A percentile compares a stretch with the other conserved stretches of the same genome.
These are phyloP conservation scores for Diarsia rubi DNA, from an alignment of 2,888 invertebrate genomes.

Conservation along the genomic window DNA sequence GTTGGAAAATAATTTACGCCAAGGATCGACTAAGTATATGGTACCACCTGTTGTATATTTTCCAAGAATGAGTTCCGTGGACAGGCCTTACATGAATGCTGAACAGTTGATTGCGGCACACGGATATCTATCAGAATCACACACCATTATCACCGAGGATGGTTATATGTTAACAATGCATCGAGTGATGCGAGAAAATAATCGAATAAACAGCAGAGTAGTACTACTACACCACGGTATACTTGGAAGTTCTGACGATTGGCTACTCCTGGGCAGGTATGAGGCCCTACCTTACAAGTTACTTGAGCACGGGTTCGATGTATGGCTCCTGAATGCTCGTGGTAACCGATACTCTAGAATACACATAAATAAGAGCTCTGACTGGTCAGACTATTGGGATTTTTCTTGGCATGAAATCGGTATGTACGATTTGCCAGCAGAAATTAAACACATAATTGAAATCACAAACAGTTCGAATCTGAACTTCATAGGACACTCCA, in stretches of 20 bases:
- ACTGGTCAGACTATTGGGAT: constrained; percentile 72
- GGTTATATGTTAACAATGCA: constrained; percentile 74
- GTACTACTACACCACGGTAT: constrained; percentile 76
- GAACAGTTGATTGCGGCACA: constrained; percentile 55
- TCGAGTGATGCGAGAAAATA: constrained; percentile 62
- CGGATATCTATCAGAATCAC: constrained; percentile 70
- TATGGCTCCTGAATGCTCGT: constrained; percentile 89
- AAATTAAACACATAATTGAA: constrained; percentile 72
- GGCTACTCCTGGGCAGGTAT: constrained; percentile 74
- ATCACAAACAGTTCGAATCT: constrained; percentile 64
- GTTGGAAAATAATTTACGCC: not conserved
- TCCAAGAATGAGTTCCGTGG: not conserved
- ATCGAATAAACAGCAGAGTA: constrained; percentile 42
- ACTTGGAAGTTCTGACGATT: constrained; percentile 76
- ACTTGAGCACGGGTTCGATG: constrained; percentile 88
- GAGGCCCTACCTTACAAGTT: constrained; percentile 78
- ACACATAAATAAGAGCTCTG: constrained; percentile 56
- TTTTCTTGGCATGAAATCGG: constrained; percentile 82
- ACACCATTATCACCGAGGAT: constrained; percentile 72
- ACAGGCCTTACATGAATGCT: constrained; percentile 20
- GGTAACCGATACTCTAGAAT: constrained; percentile 76
- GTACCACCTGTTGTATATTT: fast-evolving
- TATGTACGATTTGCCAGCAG: constrained; percentile 72
- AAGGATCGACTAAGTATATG: not conserved
- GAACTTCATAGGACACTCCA: constrained; percentile 75